Conservation (phyloP, 2,113 vertebrate genomes). For the Lynx canadensis region DNA sequence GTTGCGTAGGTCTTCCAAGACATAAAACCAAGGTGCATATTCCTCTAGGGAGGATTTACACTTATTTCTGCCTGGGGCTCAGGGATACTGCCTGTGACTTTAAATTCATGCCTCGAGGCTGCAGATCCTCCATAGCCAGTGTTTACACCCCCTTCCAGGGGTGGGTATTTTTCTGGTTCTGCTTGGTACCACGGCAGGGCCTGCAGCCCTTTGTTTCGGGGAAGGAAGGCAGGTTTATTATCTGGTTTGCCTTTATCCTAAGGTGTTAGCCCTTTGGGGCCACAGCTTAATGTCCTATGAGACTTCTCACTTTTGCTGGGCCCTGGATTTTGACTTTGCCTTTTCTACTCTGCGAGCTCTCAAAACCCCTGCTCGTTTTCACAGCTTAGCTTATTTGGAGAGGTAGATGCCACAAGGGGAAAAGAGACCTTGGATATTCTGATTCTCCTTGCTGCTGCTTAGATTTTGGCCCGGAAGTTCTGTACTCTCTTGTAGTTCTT, state of each 20-base stretch:
- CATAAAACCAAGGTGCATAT: not conserved
- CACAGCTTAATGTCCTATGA: not conserved
- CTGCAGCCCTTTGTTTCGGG: not conserved
- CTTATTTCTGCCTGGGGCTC: not conserved
- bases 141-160: not conserved
- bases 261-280: not conserved
- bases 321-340: not conserved
- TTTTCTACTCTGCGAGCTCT: not conserved
- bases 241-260: not conserved
- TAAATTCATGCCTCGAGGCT: not conserved
- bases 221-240: not conserved
- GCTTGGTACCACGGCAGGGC: not conserved
- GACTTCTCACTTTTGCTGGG: not conserved
- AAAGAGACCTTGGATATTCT: not conserved
- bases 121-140: not conserved
- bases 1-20: not conserved
- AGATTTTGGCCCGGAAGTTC: not conserved
- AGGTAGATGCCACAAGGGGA: not conserved
- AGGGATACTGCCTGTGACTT: not conserved
- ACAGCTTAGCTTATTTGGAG: not conserved
- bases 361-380: not conserved
- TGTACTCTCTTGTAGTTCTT: not conserved
- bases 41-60: too few species aligned
- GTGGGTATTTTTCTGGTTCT: not conserved
- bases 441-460: not conserved